phyloP scores from a whole-genome alignment of 2,888 invertebrate species.

The Phasia obesa region DNA sequence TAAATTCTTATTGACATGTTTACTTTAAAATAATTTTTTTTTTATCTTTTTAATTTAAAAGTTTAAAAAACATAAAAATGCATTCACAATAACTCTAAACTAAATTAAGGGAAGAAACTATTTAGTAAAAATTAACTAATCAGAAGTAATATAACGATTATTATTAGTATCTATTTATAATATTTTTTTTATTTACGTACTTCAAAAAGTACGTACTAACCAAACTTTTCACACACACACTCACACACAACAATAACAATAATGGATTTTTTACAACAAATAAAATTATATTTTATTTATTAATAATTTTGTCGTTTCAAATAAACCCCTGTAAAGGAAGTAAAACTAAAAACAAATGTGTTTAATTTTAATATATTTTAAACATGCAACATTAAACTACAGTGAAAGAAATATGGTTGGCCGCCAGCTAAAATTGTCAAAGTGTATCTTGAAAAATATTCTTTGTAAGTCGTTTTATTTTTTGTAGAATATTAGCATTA shows the following conservation, averaged over 20 bases:
- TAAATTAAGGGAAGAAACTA: background rate
- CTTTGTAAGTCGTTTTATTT: background rate
- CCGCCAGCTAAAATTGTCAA: background rate
- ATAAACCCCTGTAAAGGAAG: background rate
- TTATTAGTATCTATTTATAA: background rate
- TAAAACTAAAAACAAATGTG: background rate
- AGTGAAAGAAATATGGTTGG: background rate
- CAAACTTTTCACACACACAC: background rate
- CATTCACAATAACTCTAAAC: background rate
- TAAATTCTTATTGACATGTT: too few relatives aligned
- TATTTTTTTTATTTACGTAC: conserved; percentile 20
- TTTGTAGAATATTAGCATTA: too few relatives aligned
- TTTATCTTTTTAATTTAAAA: background rate
- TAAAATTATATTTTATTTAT: background rate
- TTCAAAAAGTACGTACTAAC: conserved; percentile 5
- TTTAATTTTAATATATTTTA: conserved; percentile 38
- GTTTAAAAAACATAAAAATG: background rate
- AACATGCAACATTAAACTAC: conserved; percentile 38
- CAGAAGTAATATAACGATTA: too few relatives aligned
- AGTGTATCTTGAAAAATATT: background rate
- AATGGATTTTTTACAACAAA: background rate
- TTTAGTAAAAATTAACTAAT: background rate
- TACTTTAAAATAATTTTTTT: background rate
- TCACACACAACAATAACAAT: conserved; percentile 10
- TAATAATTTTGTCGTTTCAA: conserved; percentile 1